Conservation (phyloP, 1,140 invertebrate genomes). For the Caenorhabditis remanei region DNA sequence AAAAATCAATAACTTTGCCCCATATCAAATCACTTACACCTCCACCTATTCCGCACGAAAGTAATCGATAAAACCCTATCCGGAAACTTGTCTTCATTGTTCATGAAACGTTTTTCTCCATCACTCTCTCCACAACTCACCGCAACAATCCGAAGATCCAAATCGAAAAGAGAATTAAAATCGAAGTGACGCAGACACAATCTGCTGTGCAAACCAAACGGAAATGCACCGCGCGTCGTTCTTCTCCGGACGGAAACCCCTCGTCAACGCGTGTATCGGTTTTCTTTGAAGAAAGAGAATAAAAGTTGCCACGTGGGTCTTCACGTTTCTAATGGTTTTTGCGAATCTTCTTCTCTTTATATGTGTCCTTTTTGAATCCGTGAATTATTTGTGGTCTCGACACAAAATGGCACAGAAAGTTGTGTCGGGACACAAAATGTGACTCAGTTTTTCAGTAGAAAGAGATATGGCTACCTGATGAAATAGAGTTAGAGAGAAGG, state of each 20-base stretch:
- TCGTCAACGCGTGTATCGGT: too few relatives aligned
- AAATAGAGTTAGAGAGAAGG: too few relatives aligned
- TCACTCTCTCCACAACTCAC: background rate
- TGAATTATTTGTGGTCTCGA: background rate
- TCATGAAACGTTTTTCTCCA: background rate
- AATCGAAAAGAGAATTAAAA: background rate
- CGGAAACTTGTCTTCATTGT: conserved; percentile 21
- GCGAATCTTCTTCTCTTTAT: too few relatives aligned
- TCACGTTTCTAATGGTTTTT: background rate
- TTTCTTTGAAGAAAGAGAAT: too few relatives aligned
- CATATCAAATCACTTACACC: background rate
- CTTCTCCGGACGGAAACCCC: background rate
- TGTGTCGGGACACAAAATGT: too few relatives aligned
- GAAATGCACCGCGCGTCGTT: background rate
- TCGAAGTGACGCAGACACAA: conserved; percentile 7
- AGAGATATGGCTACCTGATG: too few relatives aligned
- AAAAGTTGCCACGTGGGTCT: background rate
- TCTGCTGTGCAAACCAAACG: conserved; percentile 29
- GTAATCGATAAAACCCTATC: conserved; percentile 18
- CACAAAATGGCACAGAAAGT: too few relatives aligned
- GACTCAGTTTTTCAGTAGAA: too few relatives aligned
- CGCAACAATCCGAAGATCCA: background rate
- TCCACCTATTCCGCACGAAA: background rate
- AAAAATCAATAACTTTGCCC: too few relatives aligned
- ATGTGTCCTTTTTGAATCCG: background rate